These are phyloP conservation scores for Meandrina meandrites DNA, from an alignment of 92 coral and sea anemone species.

Conservation along the genomic window DNA sequence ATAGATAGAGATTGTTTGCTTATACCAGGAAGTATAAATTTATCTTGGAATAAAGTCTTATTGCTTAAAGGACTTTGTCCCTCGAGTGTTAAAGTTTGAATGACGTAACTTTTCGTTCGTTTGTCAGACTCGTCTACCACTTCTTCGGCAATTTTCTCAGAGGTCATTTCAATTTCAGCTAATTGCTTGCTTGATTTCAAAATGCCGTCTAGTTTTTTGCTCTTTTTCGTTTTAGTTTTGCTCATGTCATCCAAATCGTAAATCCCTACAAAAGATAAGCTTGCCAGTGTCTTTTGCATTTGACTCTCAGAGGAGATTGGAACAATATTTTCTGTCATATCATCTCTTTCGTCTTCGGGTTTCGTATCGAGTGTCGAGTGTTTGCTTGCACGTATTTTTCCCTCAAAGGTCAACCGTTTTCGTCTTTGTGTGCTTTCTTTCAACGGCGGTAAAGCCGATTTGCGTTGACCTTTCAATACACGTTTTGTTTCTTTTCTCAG, in stretches of 20 bases:
- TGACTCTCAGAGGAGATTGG: conserved; percentile 11
- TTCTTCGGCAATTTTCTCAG: background rate
- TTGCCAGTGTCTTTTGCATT: conserved; percentile 29
- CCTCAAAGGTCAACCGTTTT: conserved; percentile 30
- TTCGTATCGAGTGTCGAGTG: conserved; percentile 20
- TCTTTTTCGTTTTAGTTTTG: background rate
- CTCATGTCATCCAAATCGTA: conserved; percentile 71
- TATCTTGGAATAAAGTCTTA: background rate
- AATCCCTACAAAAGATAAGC: conserved; percentile 57
- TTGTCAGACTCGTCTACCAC: background rate
- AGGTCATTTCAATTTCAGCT: background rate
- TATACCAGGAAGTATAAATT: conserved; percentile 28
- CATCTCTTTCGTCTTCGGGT: background rate
- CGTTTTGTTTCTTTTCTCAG: background rate
- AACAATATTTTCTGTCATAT: background rate
- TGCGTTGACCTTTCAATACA: background rate
- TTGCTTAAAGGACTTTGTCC: background rate
- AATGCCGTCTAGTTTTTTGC: conserved; percentile 5
- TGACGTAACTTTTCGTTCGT: conserved; percentile 4
- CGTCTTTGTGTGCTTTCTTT: background rate
- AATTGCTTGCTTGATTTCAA: conserved; percentile 1
- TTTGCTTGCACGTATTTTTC: background rate
- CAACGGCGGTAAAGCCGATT: conserved; percentile 31
- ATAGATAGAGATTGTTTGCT: background rate
- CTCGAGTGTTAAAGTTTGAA: conserved; percentile 31